Evolutionary conservation across 2,113 vertebrate species (phyloP).

Genomic region (Tetrax tetrax): DNA sequence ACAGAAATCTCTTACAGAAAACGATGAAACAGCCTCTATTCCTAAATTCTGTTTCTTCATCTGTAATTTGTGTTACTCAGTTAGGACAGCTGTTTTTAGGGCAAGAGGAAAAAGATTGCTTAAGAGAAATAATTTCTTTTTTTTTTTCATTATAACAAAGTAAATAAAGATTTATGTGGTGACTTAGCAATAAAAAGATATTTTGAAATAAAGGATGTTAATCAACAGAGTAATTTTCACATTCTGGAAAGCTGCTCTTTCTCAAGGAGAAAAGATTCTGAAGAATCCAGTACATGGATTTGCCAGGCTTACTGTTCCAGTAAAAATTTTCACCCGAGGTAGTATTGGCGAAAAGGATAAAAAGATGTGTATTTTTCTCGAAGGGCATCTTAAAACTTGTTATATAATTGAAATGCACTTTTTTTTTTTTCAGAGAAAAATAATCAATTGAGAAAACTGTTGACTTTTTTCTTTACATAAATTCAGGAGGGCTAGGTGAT

Average conservation of each 20-base stretch:
- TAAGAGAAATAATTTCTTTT: not conserved
- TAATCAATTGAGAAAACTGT: not conserved
- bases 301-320: not conserved
- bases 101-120: not conserved
- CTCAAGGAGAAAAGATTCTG: not conserved
- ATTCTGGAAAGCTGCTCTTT: not conserved
- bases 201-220: not conserved
- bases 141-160: not conserved
- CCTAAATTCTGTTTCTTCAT: not conserved
- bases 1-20: not conserved
- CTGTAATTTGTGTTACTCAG: not conserved
- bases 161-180: not conserved
- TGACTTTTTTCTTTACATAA: not conserved
- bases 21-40: not conserved
- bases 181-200: not conserved
- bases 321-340: not conserved
- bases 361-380: not conserved
- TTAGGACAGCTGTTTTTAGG: not conserved
- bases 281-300: not conserved
- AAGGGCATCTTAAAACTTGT: not conserved
- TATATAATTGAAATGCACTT: not conserved
- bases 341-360: not conserved
- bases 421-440: not conserved
- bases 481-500: not conserved
- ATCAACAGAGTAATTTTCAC: not conserved